phyloP scores from a whole-genome alignment of 2,113 vertebrate species.

The Protomyctophum bolini region DNA sequence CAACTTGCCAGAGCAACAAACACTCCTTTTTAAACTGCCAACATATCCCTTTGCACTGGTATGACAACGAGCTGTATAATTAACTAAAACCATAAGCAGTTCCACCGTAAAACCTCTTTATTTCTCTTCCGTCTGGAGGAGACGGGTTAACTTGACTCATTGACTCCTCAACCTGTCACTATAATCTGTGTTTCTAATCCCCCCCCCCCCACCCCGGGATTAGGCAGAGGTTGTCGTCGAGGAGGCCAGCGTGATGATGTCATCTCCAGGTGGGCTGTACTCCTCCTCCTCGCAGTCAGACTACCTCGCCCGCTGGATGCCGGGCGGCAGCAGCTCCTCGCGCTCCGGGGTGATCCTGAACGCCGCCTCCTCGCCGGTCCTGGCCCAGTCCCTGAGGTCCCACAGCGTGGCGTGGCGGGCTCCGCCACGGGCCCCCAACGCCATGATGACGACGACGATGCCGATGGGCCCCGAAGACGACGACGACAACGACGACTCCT shows the following conservation, averaged over 20 bases:
- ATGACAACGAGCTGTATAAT: not conserved
- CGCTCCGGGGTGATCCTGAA: constrained; percentile 87
- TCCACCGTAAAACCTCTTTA: too few relatives aligned
- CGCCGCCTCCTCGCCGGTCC: constrained; percentile 61
- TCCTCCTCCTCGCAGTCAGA: constrained; percentile 72
- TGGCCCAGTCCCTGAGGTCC: constrained; percentile 68
- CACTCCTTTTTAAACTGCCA: constrained; percentile 11
- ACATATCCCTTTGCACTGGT: not conserved
- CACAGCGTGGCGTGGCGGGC: constrained; percentile 20
- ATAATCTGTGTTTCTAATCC: constrained; percentile 55
- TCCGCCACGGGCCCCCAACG: constrained; percentile 38
- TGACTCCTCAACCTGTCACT: constrained; percentile 46
- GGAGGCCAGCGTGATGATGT: constrained; percentile 71
- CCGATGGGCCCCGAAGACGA: too few relatives aligned
- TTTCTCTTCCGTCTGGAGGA: constrained; percentile 12
- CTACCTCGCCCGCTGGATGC: constrained; percentile 83
- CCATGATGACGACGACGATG: not conserved
- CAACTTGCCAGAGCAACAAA: constrained; percentile 30
- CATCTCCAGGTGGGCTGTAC: constrained; percentile 80
- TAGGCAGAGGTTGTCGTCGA: constrained; percentile 30
- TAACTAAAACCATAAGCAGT: constrained; percentile 6
- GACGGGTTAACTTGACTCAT: constrained; percentile 9
- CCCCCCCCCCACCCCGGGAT: constrained; percentile 48
- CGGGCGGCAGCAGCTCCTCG: constrained; percentile 72
- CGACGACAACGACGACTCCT: constrained; percentile 76